Conservation (phyloP, 2,888 invertebrate species). For the Resseliella maxima region DNA sequence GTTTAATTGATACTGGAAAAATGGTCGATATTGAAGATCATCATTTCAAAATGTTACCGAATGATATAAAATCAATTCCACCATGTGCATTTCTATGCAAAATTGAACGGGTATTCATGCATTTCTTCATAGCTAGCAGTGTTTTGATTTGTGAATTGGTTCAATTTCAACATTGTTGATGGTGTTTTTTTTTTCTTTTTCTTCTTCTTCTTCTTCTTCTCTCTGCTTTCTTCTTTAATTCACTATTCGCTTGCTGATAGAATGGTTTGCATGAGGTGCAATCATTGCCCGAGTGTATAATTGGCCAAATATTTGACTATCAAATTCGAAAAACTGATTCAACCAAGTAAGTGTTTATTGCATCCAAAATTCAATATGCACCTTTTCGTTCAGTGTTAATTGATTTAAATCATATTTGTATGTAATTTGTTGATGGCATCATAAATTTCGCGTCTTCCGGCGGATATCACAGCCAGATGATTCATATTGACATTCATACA, state of each 20-base stretch:
- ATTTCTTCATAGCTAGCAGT: no score
- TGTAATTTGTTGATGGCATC: not conserved
- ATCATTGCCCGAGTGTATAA: not conserved
- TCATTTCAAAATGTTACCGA: not conserved
- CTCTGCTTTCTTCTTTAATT: no score
- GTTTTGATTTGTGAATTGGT: no score
- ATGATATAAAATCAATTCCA: not conserved
- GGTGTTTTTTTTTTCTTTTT: not conserved
- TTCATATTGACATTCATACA: not conserved
- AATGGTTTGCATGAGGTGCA: not conserved
- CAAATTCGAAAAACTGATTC: not conserved
- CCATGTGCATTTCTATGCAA: not conserved
- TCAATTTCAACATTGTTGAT: not conserved
- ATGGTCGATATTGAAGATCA: not conserved
- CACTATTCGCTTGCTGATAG: not conserved
- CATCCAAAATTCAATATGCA: no score
- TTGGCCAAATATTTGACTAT: constrained; percentile 32
- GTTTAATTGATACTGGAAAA: constrained; percentile 3
- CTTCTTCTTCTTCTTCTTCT: not conserved
- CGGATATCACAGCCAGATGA: not conserved
- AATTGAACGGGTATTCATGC: not conserved
- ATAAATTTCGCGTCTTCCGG: not conserved
- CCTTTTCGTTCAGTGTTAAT: not conserved
- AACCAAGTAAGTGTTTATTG: constrained; percentile 17
- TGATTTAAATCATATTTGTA: not conserved